phyloP scores from a whole-genome alignment of 30 jellyfish, hydroid and myxozoan species.

The Phacellophora camtschatica region DNA sequence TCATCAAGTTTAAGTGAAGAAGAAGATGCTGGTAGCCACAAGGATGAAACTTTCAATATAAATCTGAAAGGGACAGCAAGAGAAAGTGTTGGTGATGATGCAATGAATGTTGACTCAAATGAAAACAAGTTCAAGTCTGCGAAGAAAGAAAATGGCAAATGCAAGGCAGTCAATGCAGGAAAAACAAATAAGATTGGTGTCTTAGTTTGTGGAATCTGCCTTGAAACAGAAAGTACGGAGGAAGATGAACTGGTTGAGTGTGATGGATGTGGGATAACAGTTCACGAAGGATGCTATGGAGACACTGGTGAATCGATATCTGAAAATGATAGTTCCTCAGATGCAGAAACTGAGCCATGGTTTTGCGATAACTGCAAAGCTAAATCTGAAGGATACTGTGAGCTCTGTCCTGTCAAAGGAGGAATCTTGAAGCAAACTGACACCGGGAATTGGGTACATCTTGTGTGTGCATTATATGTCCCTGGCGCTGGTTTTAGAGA shows the following conservation, averaged over 20 bases:
- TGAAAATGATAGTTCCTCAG: slow-evolving; percentile 80
- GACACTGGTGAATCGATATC: slow-evolving; percentile 58
- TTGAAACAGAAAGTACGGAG: slow-evolving; percentile 80
- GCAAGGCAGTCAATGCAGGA: background rate
- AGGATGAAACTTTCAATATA: background rate
- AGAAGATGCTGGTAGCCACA: background rate
- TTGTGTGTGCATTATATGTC: slow-evolving; percentile 92
- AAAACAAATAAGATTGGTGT: slow-evolving; percentile 10
- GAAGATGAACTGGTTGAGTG: slow-evolving; percentile 94
- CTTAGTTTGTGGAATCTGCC: slow-evolving; percentile 85
- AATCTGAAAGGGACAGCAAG: background rate
- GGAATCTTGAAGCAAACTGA: slow-evolving; percentile 89
- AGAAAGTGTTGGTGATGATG: background rate
- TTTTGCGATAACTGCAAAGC: slow-evolving; percentile 98
- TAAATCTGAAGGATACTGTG: slow-evolving; percentile 68
- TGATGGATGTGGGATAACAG: slow-evolving; percentile 91
- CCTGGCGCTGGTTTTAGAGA: slow-evolving; percentile 94
- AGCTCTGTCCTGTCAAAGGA: slow-evolving; percentile 91
- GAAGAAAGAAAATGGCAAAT: background rate
- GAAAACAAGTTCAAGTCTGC: background rate
- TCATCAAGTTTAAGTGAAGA: background rate
- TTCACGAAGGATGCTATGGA: slow-evolving; percentile 99
- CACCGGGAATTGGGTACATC: slow-evolving; percentile 94
- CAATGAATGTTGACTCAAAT: background rate
- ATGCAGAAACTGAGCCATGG: slow-evolving; percentile 95